Evolutionary conservation across 1,140 invertebrate genomes (phyloP).

Genomic region (Scaptomyza pallida): DNA sequence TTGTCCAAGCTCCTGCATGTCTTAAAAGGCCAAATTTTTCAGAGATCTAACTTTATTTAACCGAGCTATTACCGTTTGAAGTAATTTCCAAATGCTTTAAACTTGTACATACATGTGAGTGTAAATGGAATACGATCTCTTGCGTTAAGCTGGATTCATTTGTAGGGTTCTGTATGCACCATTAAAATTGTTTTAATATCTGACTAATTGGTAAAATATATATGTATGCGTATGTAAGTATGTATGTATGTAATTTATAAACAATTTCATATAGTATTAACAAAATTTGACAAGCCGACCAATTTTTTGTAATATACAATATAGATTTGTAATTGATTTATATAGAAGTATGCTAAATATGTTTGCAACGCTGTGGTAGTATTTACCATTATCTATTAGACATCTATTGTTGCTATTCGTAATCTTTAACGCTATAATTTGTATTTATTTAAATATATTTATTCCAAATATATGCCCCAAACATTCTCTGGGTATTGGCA

Average conservation of each 20-base stretch:
- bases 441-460: constrained; percentile 40
- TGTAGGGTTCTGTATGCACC: constrained; percentile 38
- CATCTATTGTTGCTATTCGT: constrained; percentile 65
- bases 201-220: constrained; percentile 71
- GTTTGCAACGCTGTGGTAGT: constrained; percentile 56
- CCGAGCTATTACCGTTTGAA: not conserved
- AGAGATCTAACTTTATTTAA: not conserved
- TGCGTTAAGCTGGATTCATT: constrained; percentile 46
- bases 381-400: constrained; percentile 72
- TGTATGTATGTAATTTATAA: constrained; percentile 46
- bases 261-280: constrained; percentile 68
- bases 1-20: not conserved
- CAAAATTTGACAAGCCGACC: constrained; percentile 76
- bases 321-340: constrained; percentile 52
- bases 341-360: constrained; percentile 57
- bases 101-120: constrained; percentile 1
- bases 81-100: constrained; percentile 1
- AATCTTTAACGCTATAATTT: constrained; percentile 63
- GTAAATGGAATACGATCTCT: not conserved
- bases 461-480: constrained; percentile 40
- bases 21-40: not conserved
- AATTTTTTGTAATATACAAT: constrained; percentile 74
- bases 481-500: constrained; percentile 5
- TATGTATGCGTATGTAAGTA: no score
- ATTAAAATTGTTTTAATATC: constrained; percentile 65